Base-by-base conservation (phyloP, 2,888 invertebrate genomes). In the Trichopoda pennipes region DNA sequence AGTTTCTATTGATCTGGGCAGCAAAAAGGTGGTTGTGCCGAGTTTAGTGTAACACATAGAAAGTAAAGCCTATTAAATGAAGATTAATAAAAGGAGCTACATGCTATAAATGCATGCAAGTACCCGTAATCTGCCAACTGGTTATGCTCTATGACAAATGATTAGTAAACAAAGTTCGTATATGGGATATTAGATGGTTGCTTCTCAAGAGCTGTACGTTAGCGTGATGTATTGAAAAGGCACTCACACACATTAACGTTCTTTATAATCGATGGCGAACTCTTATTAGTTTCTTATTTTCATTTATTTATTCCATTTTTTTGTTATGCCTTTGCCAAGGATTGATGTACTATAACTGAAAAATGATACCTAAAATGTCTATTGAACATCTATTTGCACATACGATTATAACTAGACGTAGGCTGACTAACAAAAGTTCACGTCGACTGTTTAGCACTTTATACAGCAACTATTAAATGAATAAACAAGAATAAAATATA, bases 341-440 rank as follows among this genome's bases (percentile, higher is more conserved):
- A 81, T 73, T 81, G 77, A 81, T 81, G 69, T 78, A 81, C 47
- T 78, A 78, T 55, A 78, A 78, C 78, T 78, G 81, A 78, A 81
- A 81, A 81, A 66, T 81, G 70, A 78, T 81, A 66, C 47, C 44
- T 64, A 51, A 55, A 78, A 72, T 66, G 19, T 42, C 44, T 63
- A 44, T 12, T 32, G 61, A 61, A 78, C 8, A 64, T 74, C 32
- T 44, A 53, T 42, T n/a, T 32, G 19, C n/a, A 61, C 21, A 2
- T 21, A 32, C 23, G 12, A n/a, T n/a, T 28, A 28, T 6, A 8
- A 19, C 38, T 42, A 16, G 23, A 28, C 17, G 35, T 28, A 51
- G 35, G 12, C 21, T 32, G 42, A 38, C 42, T 42, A 19, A 32
- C 10, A 14, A 19, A 44, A 12, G 21, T 32, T 19, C n/a, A 28